These are phyloP conservation scores for Eurystomus glaucurus DNA, from an alignment of 2,797 vertebrate genomes.

Conservation along the genomic window DNA sequence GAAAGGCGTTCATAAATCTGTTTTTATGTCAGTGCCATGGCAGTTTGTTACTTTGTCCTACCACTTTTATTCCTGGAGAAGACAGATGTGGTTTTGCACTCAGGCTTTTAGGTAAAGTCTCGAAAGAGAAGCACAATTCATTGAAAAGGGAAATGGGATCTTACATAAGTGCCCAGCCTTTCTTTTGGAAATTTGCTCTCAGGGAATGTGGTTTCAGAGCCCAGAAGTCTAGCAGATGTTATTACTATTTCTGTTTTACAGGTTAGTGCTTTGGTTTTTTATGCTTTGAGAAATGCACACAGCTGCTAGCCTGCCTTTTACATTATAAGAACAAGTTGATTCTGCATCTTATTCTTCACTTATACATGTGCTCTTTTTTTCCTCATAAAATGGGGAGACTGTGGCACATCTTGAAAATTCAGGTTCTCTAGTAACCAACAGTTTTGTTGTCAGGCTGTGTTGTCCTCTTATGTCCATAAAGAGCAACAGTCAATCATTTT, in stretches of 20 bases:
- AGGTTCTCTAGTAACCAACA: not conserved
- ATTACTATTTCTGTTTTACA: conserved; percentile 51
- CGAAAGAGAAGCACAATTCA: not conserved
- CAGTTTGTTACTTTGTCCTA: not conserved
- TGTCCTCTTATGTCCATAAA: not conserved
- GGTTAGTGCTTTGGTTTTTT: conserved; percentile 46
- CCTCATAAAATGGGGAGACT: not conserved
- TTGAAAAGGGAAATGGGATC: conserved; percentile 16
- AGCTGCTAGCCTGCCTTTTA: conserved; percentile 23
- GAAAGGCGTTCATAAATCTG: not conserved
- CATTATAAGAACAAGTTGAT: not conserved
- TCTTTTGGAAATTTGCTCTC: conserved; percentile 42
- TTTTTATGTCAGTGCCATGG: not conserved
- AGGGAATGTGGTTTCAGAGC: conserved; percentile 43
- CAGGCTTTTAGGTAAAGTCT: conserved; percentile 7
- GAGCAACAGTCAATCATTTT: not conserved
- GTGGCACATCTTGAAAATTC: not conserved
- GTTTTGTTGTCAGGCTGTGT: not conserved
- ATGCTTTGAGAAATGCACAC: not conserved
- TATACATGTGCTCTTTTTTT: not conserved
- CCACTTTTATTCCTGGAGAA: not conserved
- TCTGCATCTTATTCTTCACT: not conserved
- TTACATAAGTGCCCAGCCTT: conserved; percentile 22
- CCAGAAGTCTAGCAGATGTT: conserved; percentile 57
- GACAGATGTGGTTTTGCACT: not conserved